phyloP scores from a whole-genome alignment of 2,113 vertebrate species.

The Asarcornis scutulata region DNA sequence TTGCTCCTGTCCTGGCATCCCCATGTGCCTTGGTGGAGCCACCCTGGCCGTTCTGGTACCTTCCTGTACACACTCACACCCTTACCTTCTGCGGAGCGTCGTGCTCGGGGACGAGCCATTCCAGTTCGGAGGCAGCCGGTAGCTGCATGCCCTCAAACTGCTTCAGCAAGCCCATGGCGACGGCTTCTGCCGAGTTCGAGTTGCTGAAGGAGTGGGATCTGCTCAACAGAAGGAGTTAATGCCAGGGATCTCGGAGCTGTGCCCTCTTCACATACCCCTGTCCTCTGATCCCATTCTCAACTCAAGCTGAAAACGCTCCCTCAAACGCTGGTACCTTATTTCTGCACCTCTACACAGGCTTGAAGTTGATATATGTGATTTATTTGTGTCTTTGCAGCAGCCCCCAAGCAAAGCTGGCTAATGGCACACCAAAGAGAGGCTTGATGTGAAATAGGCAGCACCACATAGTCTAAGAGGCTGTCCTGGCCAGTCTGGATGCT shows the following conservation, averaged over 20 bases:
- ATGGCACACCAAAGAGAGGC: neutral
- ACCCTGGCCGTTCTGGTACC: neutral
- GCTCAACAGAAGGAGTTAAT: neutral
- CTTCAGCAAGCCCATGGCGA: slow-evolving; percentile 96
- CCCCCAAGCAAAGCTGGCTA: neutral
- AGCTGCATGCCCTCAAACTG: slow-evolving; percentile 99
- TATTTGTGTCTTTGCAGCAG: neutral
- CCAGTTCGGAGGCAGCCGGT: slow-evolving; percentile 93
- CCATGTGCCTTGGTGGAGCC: too few relatives aligned
- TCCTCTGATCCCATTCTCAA: neutral
- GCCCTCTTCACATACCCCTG: neutral
- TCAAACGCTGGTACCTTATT: neutral
- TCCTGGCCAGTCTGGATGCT: neutral
- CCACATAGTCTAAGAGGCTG: neutral
- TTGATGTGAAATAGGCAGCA: neutral
- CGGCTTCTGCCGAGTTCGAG: slow-evolving; percentile 95
- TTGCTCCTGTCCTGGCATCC: neutral
- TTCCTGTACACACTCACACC: neutral
- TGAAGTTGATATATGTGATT: fast-evolving
- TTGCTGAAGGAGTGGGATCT: slow-evolving; percentile 89
- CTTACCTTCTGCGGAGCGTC: slow-evolving; percentile 96
- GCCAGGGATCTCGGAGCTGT: neutral
- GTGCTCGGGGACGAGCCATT: slow-evolving; percentile 96
- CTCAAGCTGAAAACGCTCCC: neutral
- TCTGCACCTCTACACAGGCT: neutral